Base-by-base conservation (phyloP, 2,113 vertebrate genomes). In the Dendropsophus ebraccatus region DNA sequence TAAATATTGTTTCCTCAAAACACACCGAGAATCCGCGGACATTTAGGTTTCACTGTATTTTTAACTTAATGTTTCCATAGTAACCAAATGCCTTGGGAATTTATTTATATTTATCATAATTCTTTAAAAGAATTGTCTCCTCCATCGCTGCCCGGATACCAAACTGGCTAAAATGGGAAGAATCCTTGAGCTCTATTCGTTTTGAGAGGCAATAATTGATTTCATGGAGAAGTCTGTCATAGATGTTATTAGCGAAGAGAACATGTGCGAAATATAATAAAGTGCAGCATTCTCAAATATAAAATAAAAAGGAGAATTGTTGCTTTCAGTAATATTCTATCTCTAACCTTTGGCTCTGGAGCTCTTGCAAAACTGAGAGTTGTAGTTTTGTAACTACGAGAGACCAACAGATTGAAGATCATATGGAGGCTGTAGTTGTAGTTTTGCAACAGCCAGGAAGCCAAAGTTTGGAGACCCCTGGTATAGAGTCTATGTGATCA, bases 1-100 rank as follows among this genome's bases (percentile, higher is more conserved):
- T 9, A 41, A 80, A 80, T 60, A 41, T 8, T n/a, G 32, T 60
- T 80, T 56, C 60, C 32, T 25, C 17, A n/a, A 41, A 80, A 80
- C 32, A 25, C 21, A 80, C 37, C 5, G 73, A 28, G 73, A 28
- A 50, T 23, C 3, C 14, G 13, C 13, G 35, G 32, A 25, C 77
- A 80, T 60, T 41, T 60, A 60, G n/a, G 77, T 52, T 78, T 35
- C 12, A 56, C 76, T 41, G 30, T 41, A 60, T 60, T 80, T 80
- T 60, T 60, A 60, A 60, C 32, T 7, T 32, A 60, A 45, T 21
- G 32, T 80, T 80, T 41, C 54, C 21, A 60, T 80, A 25, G 77
- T n/a, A 60, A 60, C 77, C 32, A 80, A 80, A 25, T 25, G 11
- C 4, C 52, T 35, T 58, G 52, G 5, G 32, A 60, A 54, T 60